Evolutionary conservation across 2,113 vertebrate species (phyloP), one percentile per base, ranked within the genome.

Genomic region (Dasyornis broadbenti): DNA sequence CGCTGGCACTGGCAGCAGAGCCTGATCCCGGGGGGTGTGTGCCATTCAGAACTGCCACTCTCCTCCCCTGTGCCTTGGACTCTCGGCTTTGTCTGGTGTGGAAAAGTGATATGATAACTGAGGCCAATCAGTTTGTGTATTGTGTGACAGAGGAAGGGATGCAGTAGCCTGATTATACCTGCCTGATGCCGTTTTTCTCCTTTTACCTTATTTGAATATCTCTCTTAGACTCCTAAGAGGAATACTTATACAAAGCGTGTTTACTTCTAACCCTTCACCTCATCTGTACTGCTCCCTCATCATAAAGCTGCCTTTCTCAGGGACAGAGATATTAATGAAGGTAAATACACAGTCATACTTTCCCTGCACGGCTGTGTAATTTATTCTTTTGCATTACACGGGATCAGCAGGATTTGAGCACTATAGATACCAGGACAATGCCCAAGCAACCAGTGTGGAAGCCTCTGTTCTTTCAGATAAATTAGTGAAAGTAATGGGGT

Each of bases 401-500:
- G 71, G 86, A 93, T 91, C 90, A 92, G 90, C 87, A 83, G 64
- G 68, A 66, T 86, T 81, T 80, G 52, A 86, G 35, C 11, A n/a
- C 39, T 59, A 2, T 37, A 54, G 47, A 70, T 56, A 69, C 28
- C 59, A 77, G 59, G 73, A 54, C 60, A 94, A 66, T 70, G 87
- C 56, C 56, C 50, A 57, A 64, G 37, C 60, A 95, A 53, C 85
- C 76, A 17, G 31, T 14, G 82, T 88, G 71, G 90, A 89, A 94
- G 64, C 30, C 56, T 94, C 71, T 86, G 47, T 92, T 96, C 95
- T 88, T 95, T 81, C 90, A 93, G 87, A 93, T 88, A 93, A 94
- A 96, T 95, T 91, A 93, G 90, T 86, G 90, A 56, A 95, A 96
- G 88, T 85, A 91, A 92, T 95, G 88, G 76, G 24, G 90, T 93